phyloP scores from a whole-genome alignment of 2,888 invertebrate genomes.

The Drosophila mulleri region DNA sequence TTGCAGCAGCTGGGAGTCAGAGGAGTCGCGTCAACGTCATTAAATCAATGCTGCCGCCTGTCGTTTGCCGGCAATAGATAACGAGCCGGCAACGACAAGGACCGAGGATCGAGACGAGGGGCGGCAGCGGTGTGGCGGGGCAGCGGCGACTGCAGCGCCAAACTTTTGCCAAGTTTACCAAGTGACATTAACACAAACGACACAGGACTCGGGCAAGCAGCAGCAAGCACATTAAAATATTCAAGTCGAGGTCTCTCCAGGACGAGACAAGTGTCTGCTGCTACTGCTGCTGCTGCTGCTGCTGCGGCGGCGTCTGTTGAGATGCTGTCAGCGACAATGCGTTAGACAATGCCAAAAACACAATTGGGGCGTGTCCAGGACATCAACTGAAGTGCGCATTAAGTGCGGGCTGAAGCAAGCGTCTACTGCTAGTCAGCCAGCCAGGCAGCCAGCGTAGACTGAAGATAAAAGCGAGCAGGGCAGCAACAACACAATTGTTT shows the following conservation, averaged over 20 bases:
- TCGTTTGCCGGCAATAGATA: slow-evolving; percentile 74
- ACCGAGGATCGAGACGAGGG: background rate
- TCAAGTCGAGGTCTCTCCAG: slow-evolving; percentile 50
- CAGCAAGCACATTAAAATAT: slow-evolving; percentile 61
- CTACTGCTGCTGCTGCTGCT: slow-evolving; percentile 8
- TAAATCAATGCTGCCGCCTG: slow-evolving; percentile 82
- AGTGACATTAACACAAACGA: slow-evolving; percentile 78
- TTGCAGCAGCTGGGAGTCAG: slow-evolving; percentile 43
- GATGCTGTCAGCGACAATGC: slow-evolving; percentile 72
- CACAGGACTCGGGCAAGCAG: slow-evolving; percentile 34
- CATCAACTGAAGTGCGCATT: slow-evolving; percentile 39
- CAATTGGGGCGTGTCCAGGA: slow-evolving; percentile 78
- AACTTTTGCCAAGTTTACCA: slow-evolving; percentile 69
- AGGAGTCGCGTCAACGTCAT: slow-evolving; percentile 81
- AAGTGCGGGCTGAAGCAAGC: slow-evolving; percentile 22
- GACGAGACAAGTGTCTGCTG: slow-evolving; percentile 63
- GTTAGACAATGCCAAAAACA: slow-evolving; percentile 79
- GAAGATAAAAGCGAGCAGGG: slow-evolving; percentile 3
- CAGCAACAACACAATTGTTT: slow-evolving; percentile 63
- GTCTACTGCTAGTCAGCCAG: slow-evolving; percentile 9
- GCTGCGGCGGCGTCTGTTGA: slow-evolving; percentile 43
- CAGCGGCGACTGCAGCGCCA: slow-evolving; percentile 52
- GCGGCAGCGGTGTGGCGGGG: background rate
- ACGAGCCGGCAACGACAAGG: slow-evolving; percentile 64
- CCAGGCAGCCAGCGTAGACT: slow-evolving; percentile 1